phyloP scores from a whole-genome alignment of 2,797 vertebrate genomes.

The Silurus aristotelis region DNA sequence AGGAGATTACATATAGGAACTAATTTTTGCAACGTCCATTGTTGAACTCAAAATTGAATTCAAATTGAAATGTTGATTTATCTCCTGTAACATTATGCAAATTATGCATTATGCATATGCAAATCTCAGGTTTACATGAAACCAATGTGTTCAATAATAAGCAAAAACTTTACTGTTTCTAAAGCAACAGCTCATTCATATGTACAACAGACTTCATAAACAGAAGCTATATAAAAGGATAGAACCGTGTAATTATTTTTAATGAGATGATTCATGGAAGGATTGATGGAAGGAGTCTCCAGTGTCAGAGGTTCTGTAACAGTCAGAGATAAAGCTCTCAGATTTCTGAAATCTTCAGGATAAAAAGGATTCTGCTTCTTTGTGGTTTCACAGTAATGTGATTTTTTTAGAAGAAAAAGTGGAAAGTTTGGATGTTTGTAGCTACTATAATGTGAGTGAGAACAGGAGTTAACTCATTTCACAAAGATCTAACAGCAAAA shows the following conservation, averaged over 20 bases:
- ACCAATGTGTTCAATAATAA: not conserved
- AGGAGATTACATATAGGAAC: too few relatives aligned
- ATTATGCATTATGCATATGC: not conserved
- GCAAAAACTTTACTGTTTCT: not conserved
- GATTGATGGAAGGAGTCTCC: not conserved
- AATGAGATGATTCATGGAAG: not conserved
- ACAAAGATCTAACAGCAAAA: too few relatives aligned
- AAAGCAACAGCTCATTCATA: not conserved
- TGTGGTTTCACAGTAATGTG: not conserved
- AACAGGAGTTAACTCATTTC: too few relatives aligned
- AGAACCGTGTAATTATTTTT: not conserved
- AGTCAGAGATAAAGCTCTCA: not conserved
- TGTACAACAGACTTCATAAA: too few relatives aligned
- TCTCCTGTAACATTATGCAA: not conserved
- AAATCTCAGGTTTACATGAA: not conserved
- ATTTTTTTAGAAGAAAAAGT: not conserved
- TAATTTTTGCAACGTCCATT: too few relatives aligned
- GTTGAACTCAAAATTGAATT: too few relatives aligned
- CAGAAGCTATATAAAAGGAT: too few relatives aligned
- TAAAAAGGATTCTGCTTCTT: not conserved
- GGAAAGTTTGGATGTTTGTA: not conserved
- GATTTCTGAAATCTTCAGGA: not conserved
- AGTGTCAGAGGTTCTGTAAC: not conserved
- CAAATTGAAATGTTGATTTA: not conserved
- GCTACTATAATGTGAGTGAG: not conserved